Conservation (phyloP, 2,888 invertebrate genomes). For the Xanthia icteritia region DNA sequence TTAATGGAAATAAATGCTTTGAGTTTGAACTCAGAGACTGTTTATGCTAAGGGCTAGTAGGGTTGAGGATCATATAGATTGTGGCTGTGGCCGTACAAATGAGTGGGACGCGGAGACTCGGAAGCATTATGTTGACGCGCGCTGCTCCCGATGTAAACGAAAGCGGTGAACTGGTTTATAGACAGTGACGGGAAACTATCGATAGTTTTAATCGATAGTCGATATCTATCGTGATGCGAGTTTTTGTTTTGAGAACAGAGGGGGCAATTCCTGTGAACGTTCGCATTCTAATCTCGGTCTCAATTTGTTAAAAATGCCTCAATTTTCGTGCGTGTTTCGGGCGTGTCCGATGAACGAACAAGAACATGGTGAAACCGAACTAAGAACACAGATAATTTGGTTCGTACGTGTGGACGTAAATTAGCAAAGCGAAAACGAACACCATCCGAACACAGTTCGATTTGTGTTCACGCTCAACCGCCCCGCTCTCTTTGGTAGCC, state of each 20-base stretch:
- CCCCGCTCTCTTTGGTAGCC: too few species aligned
- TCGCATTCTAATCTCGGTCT: too few species aligned
- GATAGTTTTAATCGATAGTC: slow-evolving; percentile 45
- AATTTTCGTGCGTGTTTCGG: too few species aligned
- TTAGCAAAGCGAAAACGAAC: too few species aligned
- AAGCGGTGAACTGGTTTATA: slow-evolving; percentile 54
- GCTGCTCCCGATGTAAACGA: slow-evolving; percentile 49
- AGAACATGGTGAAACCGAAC: too few species aligned
- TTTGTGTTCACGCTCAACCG: too few species aligned
- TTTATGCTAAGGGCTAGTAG: background rate
- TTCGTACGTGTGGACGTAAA: too few species aligned
- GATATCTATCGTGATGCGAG: slow-evolving; percentile 3
- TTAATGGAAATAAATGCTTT: background rate
- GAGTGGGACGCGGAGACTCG: slow-evolving; percentile 24
- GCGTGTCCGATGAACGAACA: too few species aligned
- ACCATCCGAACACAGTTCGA: too few species aligned
- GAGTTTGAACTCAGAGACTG: background rate
- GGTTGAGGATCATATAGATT: background rate
- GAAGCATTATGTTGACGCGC: background rate
- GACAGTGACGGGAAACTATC: slow-evolving; percentile 46
- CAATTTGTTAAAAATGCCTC: too few species aligned
- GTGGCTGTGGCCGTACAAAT: too few species aligned
- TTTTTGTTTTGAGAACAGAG: background rate
- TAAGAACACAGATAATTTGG: too few species aligned
- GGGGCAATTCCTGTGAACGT: background rate